Base-by-base conservation (phyloP, 2,113 vertebrate species). In the Spea bombifrons region DNA sequence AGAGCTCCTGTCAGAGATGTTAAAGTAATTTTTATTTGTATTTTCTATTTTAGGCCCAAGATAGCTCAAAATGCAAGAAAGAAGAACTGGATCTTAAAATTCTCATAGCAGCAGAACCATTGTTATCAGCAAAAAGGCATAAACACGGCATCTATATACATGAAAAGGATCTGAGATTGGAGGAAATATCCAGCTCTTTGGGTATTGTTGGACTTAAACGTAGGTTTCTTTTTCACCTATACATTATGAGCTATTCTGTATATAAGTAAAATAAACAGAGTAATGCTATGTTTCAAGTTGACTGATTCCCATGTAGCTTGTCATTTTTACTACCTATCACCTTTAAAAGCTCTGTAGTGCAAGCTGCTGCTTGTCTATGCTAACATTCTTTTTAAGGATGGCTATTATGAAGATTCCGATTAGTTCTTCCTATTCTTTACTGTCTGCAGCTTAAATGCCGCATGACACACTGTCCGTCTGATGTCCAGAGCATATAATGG, bases 41-140 rank as follows among this genome's bases (percentile, higher is more conserved):
- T 59, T 59, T 46, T 5, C 61, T 86, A 82, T 82, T 13, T 75
- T 86, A 99, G 97, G 82, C 66, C 61, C 83, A 94, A 74, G 85
- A 92, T 71, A 89, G 88, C 7, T 84, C 78, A 46, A 49, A n/a
- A 4, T 92, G 90, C 84, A 93, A 90, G 85, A 94, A 87, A 84
- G 90, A 90, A 73, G 90, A 93, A 87, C 82, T 84, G 81, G 95
- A 98, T 80, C 87, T 99, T 47, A 86, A 78, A 43, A 88, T 99
- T 83, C 89, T 99, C 47, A 49, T 88, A 6, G 78, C 91, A 8
- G 86, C 93, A 80, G 92, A 90, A 64, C 86, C 82, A 17, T 44
- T 97, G 68, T 64, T 93, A 48, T 90, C 88, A n/a, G 71, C 85
- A 17, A 89, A 92, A 81, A 91, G 67, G 82, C 83, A 48, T 76